A percentile compares a stretch with the other conserved stretches of the same genome.
phyloP scores from a whole-genome alignment of 35 echinoderm and acorn worm species.

The Apostichopus japonicus region DNA sequence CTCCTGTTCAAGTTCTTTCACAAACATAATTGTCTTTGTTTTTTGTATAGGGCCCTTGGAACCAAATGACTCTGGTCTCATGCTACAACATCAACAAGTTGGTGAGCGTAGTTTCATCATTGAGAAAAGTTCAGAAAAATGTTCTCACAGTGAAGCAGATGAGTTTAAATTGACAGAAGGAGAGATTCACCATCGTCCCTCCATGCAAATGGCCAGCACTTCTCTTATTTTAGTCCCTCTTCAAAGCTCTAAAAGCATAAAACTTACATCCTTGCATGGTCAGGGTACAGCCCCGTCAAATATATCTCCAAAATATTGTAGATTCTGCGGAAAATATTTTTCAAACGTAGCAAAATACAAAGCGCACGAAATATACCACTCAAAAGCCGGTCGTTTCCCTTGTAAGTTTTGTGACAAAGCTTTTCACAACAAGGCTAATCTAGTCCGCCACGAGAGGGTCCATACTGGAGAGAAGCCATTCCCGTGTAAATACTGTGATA shows the following conservation, averaged over 20 bases:
- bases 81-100: not conserved
- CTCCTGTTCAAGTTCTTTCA: no score
- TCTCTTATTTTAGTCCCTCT: not conserved
- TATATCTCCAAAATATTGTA: not conserved
- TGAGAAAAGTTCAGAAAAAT: not conserved
- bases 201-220: not conserved
- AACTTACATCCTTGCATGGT: not conserved
- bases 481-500: conserved; percentile 19
- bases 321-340: conserved; percentile 3
- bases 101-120: not conserved
- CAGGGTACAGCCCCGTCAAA: not conserved
- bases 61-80: not conserved
- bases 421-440: conserved; percentile 11
- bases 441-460: not conserved
- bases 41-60: not conserved
- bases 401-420: conserved; percentile 64
- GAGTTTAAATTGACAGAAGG: not conserved
- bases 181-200: not conserved
- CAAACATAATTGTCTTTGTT: not conserved
- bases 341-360: not conserved
- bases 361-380: not conserved
- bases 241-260: not conserved
- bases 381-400: not conserved
- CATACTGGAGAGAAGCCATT: conserved; percentile 46
- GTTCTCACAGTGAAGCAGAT: not conserved